Evolutionary conservation across 1,140 invertebrate genomes (phyloP).

Genomic region (Cotesia chilonis): DNA sequence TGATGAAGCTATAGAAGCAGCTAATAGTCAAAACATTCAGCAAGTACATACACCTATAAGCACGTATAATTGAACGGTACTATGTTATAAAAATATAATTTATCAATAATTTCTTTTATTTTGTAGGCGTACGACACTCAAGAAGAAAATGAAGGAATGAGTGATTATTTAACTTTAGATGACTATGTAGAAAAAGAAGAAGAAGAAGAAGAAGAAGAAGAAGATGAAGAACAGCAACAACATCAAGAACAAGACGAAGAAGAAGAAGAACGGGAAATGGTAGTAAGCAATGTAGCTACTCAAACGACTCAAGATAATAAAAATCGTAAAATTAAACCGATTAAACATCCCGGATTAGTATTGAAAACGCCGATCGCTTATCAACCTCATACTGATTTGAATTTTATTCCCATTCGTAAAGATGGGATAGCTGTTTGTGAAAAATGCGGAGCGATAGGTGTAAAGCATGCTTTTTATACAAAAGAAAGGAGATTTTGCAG

Average conservation of each 20-base stretch:
- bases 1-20: slow-evolving; percentile 62
- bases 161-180: slow-evolving; percentile 59
- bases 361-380: slow-evolving; percentile 83
- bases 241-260: slow-evolving; percentile 31
- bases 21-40: slow-evolving; percentile 58
- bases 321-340: slow-evolving; percentile 76
- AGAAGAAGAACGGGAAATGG: slow-evolving; percentile 62
- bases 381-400: slow-evolving; percentile 79
- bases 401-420: slow-evolving; percentile 80
- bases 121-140: slow-evolving; percentile 57
- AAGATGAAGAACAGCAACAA: slow-evolving; percentile 36
- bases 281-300: slow-evolving; percentile 67
- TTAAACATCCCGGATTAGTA: slow-evolving; percentile 78
- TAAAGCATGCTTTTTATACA: slow-evolving; percentile 90
- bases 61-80: slow-evolving; percentile 6
- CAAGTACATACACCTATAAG: slow-evolving; percentile 47
- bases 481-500: slow-evolving; percentile 84
- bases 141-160: slow-evolving; percentile 55
- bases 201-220: slow-evolving; percentile 57
- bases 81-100: slow-evolving; percentile 5
- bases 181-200: slow-evolving; percentile 63
- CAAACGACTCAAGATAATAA: slow-evolving; percentile 67
- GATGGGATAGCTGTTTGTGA: slow-evolving; percentile 90
- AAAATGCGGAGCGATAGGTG: slow-evolving; percentile 87
- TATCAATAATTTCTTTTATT: slow-evolving; percentile 27